Conservation (phyloP, 2,113 vertebrate species). For the Daubentonia madagascariensis region DNA sequence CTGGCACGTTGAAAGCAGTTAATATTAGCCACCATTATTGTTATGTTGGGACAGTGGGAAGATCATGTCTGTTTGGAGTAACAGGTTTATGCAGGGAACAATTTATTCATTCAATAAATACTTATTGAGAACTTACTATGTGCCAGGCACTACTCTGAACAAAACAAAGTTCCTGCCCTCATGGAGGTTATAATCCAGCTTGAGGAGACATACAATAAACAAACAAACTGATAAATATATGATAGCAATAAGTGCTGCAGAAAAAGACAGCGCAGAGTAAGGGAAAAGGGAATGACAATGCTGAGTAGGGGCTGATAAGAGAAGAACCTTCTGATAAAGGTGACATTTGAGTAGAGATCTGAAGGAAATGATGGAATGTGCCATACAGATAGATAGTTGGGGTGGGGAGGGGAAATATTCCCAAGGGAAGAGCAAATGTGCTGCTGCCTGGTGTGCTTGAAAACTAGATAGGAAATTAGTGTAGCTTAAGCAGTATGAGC, state of each 20-base stretch:
- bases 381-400: not conserved
- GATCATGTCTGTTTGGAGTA: conserved; percentile 1
- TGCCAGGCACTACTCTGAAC: conserved; percentile 41
- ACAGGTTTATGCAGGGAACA: conserved; percentile 27
- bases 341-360: conserved; percentile 37
- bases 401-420: not conserved
- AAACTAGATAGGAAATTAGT: not conserved
- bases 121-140: conserved; percentile 4
- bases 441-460: not conserved
- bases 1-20: not conserved
- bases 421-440: not conserved
- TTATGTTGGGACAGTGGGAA: not conserved
- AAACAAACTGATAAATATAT: not conserved
- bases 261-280: not conserved
- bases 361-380: conserved; percentile 5
- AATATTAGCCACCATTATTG: not conserved
- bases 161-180: not conserved
- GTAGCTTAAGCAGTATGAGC: not conserved
- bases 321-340: not conserved
- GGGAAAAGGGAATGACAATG: conserved; percentile 9
- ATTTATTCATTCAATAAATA: conserved; percentile 30
- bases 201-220: conserved; percentile 30
- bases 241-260: not conserved
- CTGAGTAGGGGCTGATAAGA: not conserved
- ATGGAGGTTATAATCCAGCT: not conserved